Base-by-base conservation (phyloP, 2,113 vertebrate genomes). In the Centropristis striata region DNA sequence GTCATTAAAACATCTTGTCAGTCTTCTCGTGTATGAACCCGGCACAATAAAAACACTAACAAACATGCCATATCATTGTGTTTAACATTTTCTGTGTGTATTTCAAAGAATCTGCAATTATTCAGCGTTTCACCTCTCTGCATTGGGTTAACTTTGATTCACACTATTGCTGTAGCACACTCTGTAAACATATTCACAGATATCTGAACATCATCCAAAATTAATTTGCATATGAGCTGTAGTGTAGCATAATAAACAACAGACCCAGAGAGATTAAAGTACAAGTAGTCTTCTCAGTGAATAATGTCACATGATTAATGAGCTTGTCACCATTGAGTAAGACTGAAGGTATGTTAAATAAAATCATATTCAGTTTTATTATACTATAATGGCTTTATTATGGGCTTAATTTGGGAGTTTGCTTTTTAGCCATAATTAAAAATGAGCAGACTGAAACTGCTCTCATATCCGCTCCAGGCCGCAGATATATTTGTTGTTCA, bases 211-310 rank as follows among this genome's bases (percentile, higher is more conserved):
- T 63, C 46, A 73, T 65, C 59, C 46, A 27, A 49, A 39, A 58
- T 0, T 32, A 46, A 84, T 86, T 84, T 75, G 75, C 71, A 84
- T 74, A 70, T 25, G 75, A 44, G 65, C 36, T 50, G 70, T 49
- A 39, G 61, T 59, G 73, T 49, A 37, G 44, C 64, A 59, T 2
- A 69, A 50, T 61, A 71, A 86, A 75, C 77, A 78, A 54, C 65
- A 50, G 54, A 63, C 63, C 76, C 69, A 25, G 25, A 23, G 53
- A 78, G 50, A 59, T 83, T 53, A 67, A 67, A 68, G 47, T 44
- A 70, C 64, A 78, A 75, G 70, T 67, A 75, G 61, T 53, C 36
- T 65, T 58, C 46, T 21, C 3, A 58, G 25, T 78, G 75, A 81
- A 85, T 51, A 60, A 49, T 41, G 75, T 36, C 11, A 46, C 20